A percentile compares a stretch with the other conserved stretches of the same genome.
Evolutionary conservation across 2,888 invertebrate genomes (phyloP).

Genomic region (Pammene fasciana): DNA sequence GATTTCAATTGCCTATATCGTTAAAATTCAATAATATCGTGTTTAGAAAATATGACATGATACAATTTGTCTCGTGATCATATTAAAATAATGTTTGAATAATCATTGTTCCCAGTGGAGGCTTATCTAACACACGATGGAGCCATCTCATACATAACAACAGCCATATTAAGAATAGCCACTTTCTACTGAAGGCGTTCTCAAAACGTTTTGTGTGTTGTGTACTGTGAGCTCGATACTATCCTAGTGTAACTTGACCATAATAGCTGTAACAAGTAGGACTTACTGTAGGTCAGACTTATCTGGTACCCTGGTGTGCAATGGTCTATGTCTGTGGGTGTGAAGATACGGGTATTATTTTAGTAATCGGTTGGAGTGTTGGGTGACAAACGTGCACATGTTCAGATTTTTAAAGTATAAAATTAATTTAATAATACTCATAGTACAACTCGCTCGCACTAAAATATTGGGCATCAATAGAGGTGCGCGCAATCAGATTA

Average conservation of each 20-base stretch:
- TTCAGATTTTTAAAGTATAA: no score
- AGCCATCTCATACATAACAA: constrained; percentile 30
- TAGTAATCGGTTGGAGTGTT: background rate
- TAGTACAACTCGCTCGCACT: no score
- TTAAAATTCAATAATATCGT: constrained; percentile 11
- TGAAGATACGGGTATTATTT: background rate
- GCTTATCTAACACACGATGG: constrained; percentile 38
- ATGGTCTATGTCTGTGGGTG: background rate
- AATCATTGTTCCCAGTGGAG: constrained; percentile 20
- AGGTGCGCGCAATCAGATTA: no score
- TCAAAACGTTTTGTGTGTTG: background rate
- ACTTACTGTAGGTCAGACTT: background rate
- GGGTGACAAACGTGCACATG: constrained; percentile 5
- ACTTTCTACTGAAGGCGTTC: constrained; percentile 40
- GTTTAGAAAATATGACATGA: background rate
- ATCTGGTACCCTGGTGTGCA: background rate
- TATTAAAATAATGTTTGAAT: constrained; percentile 10
- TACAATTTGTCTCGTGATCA: background rate
- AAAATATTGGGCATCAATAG: no score
- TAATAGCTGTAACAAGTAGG: background rate
- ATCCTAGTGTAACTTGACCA: background rate
- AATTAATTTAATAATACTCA: no score
- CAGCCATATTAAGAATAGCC: constrained; percentile 34
- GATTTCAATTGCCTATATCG: background rate
- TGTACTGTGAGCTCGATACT: background rate